Conservation (phyloP, 2,113 vertebrate species). For the Nycticebus coucang region DNA sequence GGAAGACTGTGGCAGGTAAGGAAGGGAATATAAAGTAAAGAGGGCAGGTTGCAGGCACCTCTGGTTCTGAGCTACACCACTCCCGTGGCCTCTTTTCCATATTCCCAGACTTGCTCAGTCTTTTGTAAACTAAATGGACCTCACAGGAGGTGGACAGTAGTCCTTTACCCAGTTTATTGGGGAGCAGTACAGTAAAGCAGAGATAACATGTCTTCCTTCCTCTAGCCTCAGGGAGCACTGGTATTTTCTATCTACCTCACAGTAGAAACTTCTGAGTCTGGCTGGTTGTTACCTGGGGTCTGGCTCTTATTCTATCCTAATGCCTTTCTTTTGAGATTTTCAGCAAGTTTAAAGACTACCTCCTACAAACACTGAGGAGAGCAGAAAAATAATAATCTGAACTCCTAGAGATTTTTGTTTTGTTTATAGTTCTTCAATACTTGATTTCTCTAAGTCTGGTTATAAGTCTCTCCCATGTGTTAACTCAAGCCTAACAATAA, state of each 20-base stretch:
- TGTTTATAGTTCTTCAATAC: not conserved
- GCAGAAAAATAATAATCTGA: not conserved
- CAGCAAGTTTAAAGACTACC: not conserved
- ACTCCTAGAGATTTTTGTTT: not conserved
- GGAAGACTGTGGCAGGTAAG: rapidly evolving
- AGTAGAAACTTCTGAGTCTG: not conserved
- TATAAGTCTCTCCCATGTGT: not conserved
- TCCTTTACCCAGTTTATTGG: not conserved
- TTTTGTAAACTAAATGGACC: not conserved
- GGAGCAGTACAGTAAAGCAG: not conserved
- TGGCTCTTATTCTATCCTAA: not conserved
- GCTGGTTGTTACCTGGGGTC: not conserved
- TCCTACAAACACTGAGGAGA: not conserved
- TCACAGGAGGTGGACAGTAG: not conserved
- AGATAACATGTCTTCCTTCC: not conserved
- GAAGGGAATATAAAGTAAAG: not conserved
- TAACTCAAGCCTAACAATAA: not conserved
- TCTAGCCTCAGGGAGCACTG: not conserved
- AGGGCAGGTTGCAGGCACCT: not conserved
- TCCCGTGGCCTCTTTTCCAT: rapidly evolving
- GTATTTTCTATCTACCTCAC: not conserved
- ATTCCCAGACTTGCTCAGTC: not conserved
- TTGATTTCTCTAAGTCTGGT: not conserved
- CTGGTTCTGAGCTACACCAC: not conserved
- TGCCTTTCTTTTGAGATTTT: not conserved